Conservation (phyloP, 2,888 invertebrate genomes). For the Caenorhabditis panamensis region DNA sequence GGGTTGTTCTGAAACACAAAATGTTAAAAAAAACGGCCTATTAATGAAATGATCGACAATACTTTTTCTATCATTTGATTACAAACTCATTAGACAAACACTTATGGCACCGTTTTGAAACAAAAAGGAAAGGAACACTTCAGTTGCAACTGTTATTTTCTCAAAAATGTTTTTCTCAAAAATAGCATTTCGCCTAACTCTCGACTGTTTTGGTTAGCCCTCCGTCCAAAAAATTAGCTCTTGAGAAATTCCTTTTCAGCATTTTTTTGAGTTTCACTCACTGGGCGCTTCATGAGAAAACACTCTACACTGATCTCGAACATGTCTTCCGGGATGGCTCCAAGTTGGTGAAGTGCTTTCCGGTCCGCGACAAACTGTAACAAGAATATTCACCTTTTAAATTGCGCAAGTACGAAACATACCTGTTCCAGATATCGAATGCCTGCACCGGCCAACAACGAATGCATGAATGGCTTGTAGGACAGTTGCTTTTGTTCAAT, state of each 20-base stretch:
- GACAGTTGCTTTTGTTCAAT: slow-evolving; percentile 62
- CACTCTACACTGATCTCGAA: slow-evolving; percentile 90
- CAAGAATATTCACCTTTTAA: not conserved
- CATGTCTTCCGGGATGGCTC: slow-evolving; percentile 93
- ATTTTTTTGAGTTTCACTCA: slow-evolving; percentile 9
- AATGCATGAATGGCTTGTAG: slow-evolving; percentile 65
- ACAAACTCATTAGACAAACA: too few relatives aligned
- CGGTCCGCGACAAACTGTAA: slow-evolving; percentile 93
- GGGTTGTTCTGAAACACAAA: too few relatives aligned
- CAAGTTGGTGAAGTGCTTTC: slow-evolving; percentile 92
- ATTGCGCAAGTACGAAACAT: not conserved
- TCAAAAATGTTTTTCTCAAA: too few relatives aligned
- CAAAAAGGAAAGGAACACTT: too few relatives aligned
- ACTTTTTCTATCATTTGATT: too few relatives aligned
- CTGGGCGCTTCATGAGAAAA: slow-evolving; percentile 65
- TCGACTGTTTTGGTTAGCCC: slow-evolving; percentile 20
- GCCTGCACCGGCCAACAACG: slow-evolving; percentile 73
- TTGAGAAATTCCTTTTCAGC: too few relatives aligned
- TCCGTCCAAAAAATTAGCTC: too few relatives aligned
- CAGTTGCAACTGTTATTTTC: too few relatives aligned
- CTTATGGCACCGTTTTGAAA: too few relatives aligned
- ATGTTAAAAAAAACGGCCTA: too few relatives aligned
- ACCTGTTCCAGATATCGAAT: slow-evolving; percentile 79
- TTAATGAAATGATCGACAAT: too few relatives aligned
- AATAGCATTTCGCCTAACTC: too few relatives aligned